Percentiles rank a stretch among this genome's conserved stretches.
Conservation (phyloP, 2,888 invertebrate genomes). For the Ormyrus thymus region DNA sequence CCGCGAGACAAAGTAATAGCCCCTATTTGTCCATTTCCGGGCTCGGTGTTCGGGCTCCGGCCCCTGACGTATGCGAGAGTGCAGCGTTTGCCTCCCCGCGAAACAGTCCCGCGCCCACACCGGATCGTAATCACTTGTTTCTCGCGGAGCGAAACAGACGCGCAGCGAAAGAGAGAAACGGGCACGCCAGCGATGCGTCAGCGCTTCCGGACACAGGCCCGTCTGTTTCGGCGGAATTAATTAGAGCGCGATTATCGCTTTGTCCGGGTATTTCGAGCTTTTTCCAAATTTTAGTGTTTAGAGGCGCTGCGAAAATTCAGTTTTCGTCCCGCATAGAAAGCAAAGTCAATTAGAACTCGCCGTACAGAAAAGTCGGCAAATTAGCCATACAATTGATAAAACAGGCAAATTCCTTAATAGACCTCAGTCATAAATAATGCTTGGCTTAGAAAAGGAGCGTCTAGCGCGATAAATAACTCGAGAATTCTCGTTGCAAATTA, state of each 20-base stretch:
- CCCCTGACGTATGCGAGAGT: slow-evolving; percentile 58
- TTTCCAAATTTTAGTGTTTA: too few species aligned
- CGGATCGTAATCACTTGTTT: slow-evolving; percentile 28
- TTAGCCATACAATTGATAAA: too few species aligned
- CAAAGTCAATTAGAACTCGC: too few species aligned
- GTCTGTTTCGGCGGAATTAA: slow-evolving; percentile 45
- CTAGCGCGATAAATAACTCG: background rate
- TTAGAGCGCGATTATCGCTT: slow-evolving; percentile 40
- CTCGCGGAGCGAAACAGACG: slow-evolving; percentile 26
- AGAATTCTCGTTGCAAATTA: slow-evolving; percentile 32
- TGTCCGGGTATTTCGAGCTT: too few species aligned
- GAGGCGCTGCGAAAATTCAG: too few species aligned
- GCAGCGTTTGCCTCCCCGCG: background rate
- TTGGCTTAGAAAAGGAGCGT: too few species aligned
- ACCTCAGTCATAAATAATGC: too few species aligned
- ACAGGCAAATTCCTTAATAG: too few species aligned
- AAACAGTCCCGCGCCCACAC: background rate
- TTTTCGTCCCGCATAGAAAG: too few species aligned
- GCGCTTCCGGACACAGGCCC: slow-evolving; percentile 18
- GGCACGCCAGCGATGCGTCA: slow-evolving; percentile 13
- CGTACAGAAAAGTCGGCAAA: too few species aligned
- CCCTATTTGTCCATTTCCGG: slow-evolving; percentile 17
- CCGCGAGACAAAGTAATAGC: slow-evolving; percentile 5
- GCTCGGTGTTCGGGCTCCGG: slow-evolving; percentile 30
- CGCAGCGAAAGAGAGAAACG: slow-evolving; percentile 45